Evolutionary conservation across 2,888 invertebrate genomes (phyloP), one percentile per base, ranked within the genome.

Genomic region (Gymnocheta viridis): DNA sequence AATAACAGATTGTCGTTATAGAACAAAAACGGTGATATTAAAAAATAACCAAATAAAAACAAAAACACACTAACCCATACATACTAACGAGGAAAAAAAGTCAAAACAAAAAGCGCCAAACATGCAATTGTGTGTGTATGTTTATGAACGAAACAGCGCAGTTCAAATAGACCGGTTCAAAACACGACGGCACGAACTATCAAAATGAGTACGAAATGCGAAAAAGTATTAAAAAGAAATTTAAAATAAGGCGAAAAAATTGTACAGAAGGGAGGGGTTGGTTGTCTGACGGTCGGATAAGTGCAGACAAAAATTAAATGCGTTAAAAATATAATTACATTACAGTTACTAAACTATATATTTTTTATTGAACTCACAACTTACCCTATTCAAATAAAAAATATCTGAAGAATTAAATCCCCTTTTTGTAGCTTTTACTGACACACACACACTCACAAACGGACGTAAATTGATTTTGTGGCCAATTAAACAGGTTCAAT

Each of bases 161-260:
- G 70, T 79, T 70, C 47, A 74, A 66, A 74, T 56, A 79, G 79
- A 83, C 82, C 82, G 82, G 77, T 77, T 67, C 44, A 77, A 47
- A 77, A 67, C 41, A 77, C 67, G 67, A 77, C 24, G 64, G 27
- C 22, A 41, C n/a, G 19, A 47, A 47, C 22, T 22, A n/a, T n/a
- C n/a, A n/a, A 24, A 66, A 47, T 66, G 64, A 66, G 66, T 47
- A 66, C 64, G 17, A 66, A 76, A 76, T 35, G 66, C 49, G 19
- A 67, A 67, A 35, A 67, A 12, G 12, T n/a, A 35, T 24, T 12
- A 27, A 22, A 60, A 72, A 22, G 60, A 38, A 49, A 47, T 41
- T 41, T 22, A n/a, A 14, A 62, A 17, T 35, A 4, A 32, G 17
- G 9, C 2, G 4, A 69, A 60, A 69, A 41, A 10, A 4, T 9